Evolutionary conservation across 2,113 vertebrate species (phyloP).

Genomic region (Indicator maculatus): DNA sequence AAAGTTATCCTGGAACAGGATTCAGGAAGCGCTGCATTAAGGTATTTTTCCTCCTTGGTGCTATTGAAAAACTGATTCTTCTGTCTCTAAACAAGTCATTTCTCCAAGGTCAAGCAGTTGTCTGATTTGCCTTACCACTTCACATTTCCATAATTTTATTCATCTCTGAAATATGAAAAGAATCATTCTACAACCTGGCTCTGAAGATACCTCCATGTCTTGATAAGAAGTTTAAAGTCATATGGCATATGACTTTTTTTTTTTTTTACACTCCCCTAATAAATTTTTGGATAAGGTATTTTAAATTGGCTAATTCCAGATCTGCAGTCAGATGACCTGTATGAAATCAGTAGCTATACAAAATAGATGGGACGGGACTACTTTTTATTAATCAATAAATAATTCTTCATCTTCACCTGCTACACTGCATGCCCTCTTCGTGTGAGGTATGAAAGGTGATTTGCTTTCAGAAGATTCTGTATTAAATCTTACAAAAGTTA

Average conservation of each 20-base stretch:
- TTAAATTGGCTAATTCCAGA: neutral
- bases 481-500: slow-evolving; percentile 32
- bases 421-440: neutral
- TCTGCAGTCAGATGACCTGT: neutral
- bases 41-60: neutral
- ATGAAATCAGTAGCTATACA: neutral
- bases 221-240: neutral
- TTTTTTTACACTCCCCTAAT: neutral
- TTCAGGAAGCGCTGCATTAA: neutral
- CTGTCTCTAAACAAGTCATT: neutral
- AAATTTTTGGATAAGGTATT: neutral
- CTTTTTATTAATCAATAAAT: neutral
- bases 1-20: slow-evolving; percentile 1
- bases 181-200: neutral
- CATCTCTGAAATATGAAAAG: neutral
- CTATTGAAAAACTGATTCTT: neutral
- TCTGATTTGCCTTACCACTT: neutral
- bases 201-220: neutral
- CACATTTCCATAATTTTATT: neutral
- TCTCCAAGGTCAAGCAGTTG: neutral
- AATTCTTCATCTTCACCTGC: neutral
- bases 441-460: neutral
- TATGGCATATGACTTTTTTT: neutral
- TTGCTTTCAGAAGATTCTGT: neutral
- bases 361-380: neutral